These are phyloP conservation scores for Empis stercorea DNA, from an alignment of 2,888 invertebrate species.

Conservation along the genomic window DNA sequence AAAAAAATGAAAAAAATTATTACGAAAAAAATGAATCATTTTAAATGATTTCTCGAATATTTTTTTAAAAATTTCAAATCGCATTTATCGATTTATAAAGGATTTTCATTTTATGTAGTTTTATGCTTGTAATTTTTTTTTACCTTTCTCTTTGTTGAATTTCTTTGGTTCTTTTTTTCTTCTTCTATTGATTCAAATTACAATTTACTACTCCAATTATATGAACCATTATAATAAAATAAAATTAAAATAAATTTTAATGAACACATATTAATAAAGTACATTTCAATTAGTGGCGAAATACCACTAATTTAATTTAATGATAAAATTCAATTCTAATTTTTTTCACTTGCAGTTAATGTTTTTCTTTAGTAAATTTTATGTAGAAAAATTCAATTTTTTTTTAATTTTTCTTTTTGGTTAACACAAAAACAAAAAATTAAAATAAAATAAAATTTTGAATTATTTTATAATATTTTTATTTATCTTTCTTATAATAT, in stretches of 20 bases:
- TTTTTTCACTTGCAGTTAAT: no score
- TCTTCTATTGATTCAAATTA: slow-evolving; percentile 16
- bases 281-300: slow-evolving; percentile 7
- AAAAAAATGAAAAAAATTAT: neutral
- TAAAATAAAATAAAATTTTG: no score
- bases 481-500: no score
- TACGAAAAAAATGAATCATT: neutral
- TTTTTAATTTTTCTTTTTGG: neutral
- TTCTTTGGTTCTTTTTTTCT: slow-evolving; percentile 3
- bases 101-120: neutral
- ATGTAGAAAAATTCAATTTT: neutral
- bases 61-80: no score
- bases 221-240: slow-evolving; percentile 37
- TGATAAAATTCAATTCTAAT: no score
- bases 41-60: no score
- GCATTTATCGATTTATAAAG: no score
- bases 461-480: no score
- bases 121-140: neutral
- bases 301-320: neutral
- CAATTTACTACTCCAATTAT: slow-evolving; percentile 36
- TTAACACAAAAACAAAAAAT: no score
- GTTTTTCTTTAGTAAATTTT: no score
- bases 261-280: slow-evolving; percentile 30
- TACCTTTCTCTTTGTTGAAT: slow-evolving; percentile 3
- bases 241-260: slow-evolving; percentile 36